Evolutionary conservation across 2,113 vertebrate species (phyloP).

Genomic region (Zapus hudsonius): DNA sequence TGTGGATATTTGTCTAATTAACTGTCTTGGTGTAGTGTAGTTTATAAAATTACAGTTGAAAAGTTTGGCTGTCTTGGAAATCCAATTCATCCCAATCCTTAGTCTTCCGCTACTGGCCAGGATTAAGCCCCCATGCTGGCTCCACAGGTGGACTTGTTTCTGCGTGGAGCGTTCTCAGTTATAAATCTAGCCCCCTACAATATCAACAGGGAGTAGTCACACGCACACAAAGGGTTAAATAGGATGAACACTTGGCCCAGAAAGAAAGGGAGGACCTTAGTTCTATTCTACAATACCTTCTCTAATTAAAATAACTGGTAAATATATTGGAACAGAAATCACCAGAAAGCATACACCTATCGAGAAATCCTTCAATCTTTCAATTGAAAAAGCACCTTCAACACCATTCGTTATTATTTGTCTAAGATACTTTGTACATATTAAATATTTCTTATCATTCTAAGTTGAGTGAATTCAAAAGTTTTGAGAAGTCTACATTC

Average conservation of each 20-base stretch:
- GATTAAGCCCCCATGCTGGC: neutral
- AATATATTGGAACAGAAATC: constrained; percentile 23
- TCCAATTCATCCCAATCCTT: constrained; percentile 17
- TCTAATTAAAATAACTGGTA: constrained; percentile 43
- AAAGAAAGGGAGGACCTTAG: constrained; percentile 8
- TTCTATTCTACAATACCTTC: neutral
- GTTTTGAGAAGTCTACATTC: neutral
- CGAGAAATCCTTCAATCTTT: constrained; percentile 57
- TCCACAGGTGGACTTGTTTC: neutral
- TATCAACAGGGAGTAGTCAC: constrained; percentile 16
- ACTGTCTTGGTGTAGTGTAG: constrained; percentile 58
- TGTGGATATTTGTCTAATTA: constrained; percentile 23
- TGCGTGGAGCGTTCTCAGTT: neutral
- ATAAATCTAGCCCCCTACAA: constrained; percentile 21
- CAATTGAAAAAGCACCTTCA: constrained; percentile 12
- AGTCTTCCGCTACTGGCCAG: neutral
- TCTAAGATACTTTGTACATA: neutral
- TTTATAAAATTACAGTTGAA: constrained; percentile 56
- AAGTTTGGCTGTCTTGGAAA: constrained; percentile 43
- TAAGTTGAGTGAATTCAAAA: constrained; percentile 33
- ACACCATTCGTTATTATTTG: constrained; percentile 41
- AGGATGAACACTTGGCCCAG: constrained; percentile 24
- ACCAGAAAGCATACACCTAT: constrained; percentile 31
- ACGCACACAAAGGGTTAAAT: constrained; percentile 34
- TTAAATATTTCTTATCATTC: constrained; percentile 44